A percentile compares a stretch with the other conserved stretches of the same genome.
phyloP scores from a whole-genome alignment of 2,888 invertebrate genomes.

The Ichneumoninae sp. region DNA sequence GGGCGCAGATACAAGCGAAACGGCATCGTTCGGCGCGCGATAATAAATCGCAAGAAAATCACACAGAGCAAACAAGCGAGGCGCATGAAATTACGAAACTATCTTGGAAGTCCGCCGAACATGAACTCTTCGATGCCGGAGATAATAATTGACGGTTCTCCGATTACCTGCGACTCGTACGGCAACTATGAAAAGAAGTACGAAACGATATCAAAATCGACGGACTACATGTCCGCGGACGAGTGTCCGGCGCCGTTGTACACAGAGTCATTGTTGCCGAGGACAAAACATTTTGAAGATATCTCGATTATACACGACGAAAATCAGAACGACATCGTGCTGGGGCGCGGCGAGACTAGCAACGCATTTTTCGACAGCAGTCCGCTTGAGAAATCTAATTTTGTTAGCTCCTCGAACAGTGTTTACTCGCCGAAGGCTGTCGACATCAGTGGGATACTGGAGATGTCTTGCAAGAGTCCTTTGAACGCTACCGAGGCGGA shows the following conservation, averaged over 20 bases:
- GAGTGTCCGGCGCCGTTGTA: conserved; percentile 7
- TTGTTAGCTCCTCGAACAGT: conserved; percentile 39
- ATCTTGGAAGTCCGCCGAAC: conserved; percentile 69
- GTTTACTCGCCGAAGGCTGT: conserved; percentile 29
- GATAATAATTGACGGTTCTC: background rate
- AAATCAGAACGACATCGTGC: conserved; percentile 70
- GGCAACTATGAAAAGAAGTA: background rate
- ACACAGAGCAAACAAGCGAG: conserved; percentile 38
- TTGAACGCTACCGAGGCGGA: background rate
- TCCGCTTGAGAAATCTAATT: conserved; percentile 17
- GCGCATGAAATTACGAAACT: conserved; percentile 39
- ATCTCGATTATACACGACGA: conserved; percentile 71
- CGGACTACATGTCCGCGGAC: conserved; percentile 58
- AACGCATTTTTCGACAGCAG: conserved; percentile 9
- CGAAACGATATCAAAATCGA: conserved; percentile 68
- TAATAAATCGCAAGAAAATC: conserved; percentile 67
- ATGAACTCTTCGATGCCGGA: conserved; percentile 71
- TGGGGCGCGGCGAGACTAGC: conserved; percentile 34
- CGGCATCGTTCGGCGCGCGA: conserved; percentile 73
- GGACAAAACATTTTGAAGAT: conserved; percentile 73
- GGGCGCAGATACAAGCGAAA: conserved; percentile 73
- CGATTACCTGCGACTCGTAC: background rate
- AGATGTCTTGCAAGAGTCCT: conserved; percentile 44
- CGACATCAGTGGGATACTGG: conserved; percentile 58
- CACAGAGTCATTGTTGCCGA: conserved; percentile 46